These are phyloP conservation scores for Centropus bengalensis DNA, from an alignment of 2,113 vertebrate species.

Conservation along the genomic window DNA sequence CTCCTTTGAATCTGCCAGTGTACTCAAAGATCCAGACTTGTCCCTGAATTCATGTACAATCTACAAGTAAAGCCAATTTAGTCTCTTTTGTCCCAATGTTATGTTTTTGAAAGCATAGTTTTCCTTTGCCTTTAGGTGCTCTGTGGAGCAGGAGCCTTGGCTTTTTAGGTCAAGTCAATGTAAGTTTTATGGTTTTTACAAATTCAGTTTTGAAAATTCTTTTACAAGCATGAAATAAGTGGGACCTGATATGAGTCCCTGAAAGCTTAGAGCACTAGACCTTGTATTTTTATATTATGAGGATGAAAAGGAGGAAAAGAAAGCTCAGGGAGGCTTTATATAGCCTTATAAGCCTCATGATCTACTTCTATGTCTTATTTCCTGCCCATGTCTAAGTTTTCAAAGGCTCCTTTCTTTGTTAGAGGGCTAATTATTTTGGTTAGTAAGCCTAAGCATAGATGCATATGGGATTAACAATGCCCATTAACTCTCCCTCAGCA, in stretches of 20 bases:
- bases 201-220: constrained; percentile 58
- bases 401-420: constrained; percentile 13
- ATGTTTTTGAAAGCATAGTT: constrained; percentile 65
- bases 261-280: not conserved
- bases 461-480: constrained; percentile 25
- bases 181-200: constrained; percentile 61
- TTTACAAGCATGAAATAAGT: not conserved
- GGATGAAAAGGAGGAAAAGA: constrained; percentile 29
- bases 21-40: constrained; percentile 45
- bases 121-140: constrained; percentile 56
- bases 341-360: not conserved
- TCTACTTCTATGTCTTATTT: constrained; percentile 32
- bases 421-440: constrained; percentile 20
- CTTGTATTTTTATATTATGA: not conserved
- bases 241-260: not conserved
- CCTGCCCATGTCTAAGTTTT: constrained; percentile 4
- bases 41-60: constrained; percentile 29
- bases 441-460: constrained; percentile 17
- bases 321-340: not conserved
- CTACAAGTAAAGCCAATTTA: constrained; percentile 59
- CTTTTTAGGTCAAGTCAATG: constrained; percentile 69
- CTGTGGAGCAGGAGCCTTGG: constrained; percentile 72
- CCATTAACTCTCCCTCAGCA: constrained; percentile 14
- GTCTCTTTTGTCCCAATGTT: constrained; percentile 49
- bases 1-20: constrained; percentile 39